These are phyloP conservation scores for Phrynocephalus vlangalii DNA, from an alignment of 2,797 vertebrate genomes.

Conservation along the genomic window DNA sequence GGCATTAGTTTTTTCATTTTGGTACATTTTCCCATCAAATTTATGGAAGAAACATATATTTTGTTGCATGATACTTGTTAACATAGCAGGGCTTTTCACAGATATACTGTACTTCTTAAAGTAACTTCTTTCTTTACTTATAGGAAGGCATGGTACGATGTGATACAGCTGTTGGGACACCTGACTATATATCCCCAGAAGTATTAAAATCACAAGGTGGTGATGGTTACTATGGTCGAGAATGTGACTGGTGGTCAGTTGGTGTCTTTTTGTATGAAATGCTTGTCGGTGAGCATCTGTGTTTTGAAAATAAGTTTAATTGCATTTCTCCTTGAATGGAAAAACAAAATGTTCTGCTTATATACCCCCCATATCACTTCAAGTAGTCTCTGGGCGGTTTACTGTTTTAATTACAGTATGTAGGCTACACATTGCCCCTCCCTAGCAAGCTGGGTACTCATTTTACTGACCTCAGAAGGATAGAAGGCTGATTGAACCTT, in stretches of 20 bases:
- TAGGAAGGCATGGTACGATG: slow-evolving; percentile 99
- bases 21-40: not conserved
- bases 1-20: not conserved
- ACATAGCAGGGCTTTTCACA: not conserved
- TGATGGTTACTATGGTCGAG: slow-evolving; percentile 96
- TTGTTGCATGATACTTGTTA: slow-evolving; percentile 7
- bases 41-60: not conserved
- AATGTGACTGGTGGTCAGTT: slow-evolving; percentile 99
- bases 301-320: slow-evolving; percentile 26
- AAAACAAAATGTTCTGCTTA: not conserved
- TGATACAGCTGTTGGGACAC: slow-evolving; percentile 97
- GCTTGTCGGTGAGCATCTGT: slow-evolving; percentile 92
- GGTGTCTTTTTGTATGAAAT: slow-evolving; percentile 98
- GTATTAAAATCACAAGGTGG: slow-evolving; percentile 98
- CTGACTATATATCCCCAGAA: slow-evolving; percentile 99
- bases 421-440: no score
- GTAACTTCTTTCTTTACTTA: slow-evolving; percentile 11
- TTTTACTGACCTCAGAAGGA: no score
- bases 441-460: no score
- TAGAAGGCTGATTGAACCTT: no score
- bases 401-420: no score
- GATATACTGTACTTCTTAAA: slow-evolving; percentile 7
- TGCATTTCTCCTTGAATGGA: not conserved
- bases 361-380: no score
- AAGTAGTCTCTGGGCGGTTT: no score